Conservation (phyloP, 2,888 invertebrate species). For the Protula sp. region DNA sequence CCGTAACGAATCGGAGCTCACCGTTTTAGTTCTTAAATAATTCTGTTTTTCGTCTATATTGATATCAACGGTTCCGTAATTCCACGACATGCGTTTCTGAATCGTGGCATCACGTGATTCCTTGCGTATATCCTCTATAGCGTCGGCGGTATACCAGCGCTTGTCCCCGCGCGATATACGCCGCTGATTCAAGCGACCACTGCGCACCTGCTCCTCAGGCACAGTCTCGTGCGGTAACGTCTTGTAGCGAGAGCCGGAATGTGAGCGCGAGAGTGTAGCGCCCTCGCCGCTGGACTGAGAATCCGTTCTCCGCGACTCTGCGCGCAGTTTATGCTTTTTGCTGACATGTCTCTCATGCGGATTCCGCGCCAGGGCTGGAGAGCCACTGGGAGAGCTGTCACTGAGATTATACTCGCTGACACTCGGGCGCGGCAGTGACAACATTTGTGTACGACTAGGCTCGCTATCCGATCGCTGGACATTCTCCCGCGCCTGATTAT, state of each 20-base stretch:
- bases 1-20: conserved; percentile 52
- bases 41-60: conserved; percentile 30
- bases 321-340: neutral
- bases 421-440: neutral
- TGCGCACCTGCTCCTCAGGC: neutral
- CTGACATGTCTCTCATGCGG: too few relatives aligned
- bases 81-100: conserved; percentile 64
- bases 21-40: conserved; percentile 37
- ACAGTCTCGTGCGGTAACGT: neutral
- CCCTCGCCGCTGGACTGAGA: neutral
- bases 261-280: neutral
- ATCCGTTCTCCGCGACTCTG: neutral
- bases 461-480: neutral
- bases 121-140: conserved; percentile 60
- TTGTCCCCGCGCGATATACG: conserved; percentile 45
- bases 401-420: neutral
- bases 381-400: neutral
- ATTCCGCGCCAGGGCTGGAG: neutral
- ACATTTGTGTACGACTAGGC: neutral
- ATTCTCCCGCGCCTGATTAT: neutral
- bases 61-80: conserved; percentile 55
- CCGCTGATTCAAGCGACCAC: conserved; percentile 32
- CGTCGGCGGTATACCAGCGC: conserved; percentile 65
- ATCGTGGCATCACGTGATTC: conserved; percentile 54
- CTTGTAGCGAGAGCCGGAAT: neutral